Evolutionary conservation across 1,140 invertebrate genomes (phyloP), one percentile per base, ranked within the genome.

Genomic region (Tetraneura akinire): DNA sequence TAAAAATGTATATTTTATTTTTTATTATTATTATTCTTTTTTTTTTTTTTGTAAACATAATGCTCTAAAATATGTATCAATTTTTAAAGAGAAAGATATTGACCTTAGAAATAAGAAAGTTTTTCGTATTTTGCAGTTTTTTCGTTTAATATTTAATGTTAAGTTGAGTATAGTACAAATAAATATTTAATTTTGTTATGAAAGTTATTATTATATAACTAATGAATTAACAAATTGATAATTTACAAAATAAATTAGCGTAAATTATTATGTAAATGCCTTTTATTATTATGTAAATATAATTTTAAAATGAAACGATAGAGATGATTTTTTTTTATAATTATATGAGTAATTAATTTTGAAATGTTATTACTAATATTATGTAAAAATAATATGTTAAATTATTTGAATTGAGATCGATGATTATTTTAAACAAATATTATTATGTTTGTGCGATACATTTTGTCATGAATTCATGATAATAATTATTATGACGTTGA

Each of bases 71-170:
- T 62, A 62, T 32, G 18, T 23, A 62, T 62, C 11, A 62, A 32
- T 62, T n/a, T 37, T 62, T 62, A 32, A 62, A 11, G 16, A 32
- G 32, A 11, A 32, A 32, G 32, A 37, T 37, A 37, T 37, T 37
- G 8, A 37, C 32, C 32, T 37, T 8, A 37, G 32, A 37, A 23
- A 62, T 2, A 62, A 62, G 29, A 62, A 62, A 32, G 16, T 62
- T 62, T 62, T 62, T 18, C 16, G 60, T 32, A 29, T 29, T 14
- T 62, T 29, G 6, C 57, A 29, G 57, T 62, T 62, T 62, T 26
- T 62, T 62, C n/a, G 18, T 62, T 62, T 62, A 18, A 62, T 62
- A 37, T 62, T 62, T 62, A 62, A 32, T 62, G 18, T 32, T 62
- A 18, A 62, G 60, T 62, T 23, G 18, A 62, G 60, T 32, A 32